A percentile compares a stretch with the other conserved stretches of the same genome.
These are phyloP conservation scores for Diplazon laetatorius DNA, from an alignment of 2,888 invertebrate species.

Conservation along the genomic window DNA sequence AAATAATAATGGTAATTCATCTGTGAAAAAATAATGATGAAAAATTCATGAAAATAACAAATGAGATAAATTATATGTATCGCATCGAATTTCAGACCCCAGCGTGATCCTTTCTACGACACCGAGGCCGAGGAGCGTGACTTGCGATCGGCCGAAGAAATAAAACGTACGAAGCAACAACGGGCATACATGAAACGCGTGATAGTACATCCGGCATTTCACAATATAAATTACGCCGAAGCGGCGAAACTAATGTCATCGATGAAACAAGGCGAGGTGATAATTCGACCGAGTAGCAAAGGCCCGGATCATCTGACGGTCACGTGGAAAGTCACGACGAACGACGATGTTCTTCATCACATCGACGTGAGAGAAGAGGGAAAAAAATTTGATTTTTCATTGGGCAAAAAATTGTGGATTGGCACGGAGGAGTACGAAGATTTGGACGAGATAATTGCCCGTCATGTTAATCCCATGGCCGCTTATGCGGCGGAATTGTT, in stretches of 20 bases:
- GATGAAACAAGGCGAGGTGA: slow-evolving; percentile 98
- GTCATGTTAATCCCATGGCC: slow-evolving; percentile 98
- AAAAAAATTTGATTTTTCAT: slow-evolving; percentile 97
- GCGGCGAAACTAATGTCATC: slow-evolving; percentile 95
- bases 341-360: slow-evolving; percentile 95
- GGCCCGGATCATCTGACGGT: slow-evolving; percentile 97
- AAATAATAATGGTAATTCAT: too few relatives aligned
- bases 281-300: slow-evolving; percentile 98
- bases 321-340: slow-evolving; percentile 96
- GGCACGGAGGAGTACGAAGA: slow-evolving; percentile 98
- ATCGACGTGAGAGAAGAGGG: slow-evolving; percentile 98
- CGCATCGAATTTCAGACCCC: slow-evolving; percentile 85
- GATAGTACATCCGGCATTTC: slow-evolving; percentile 98
- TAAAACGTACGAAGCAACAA: slow-evolving; percentile 91
- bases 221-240: slow-evolving; percentile 96
- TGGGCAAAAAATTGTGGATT: slow-evolving; percentile 94
- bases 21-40: neutral
- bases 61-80: neutral
- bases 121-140: slow-evolving; percentile 92
- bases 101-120: slow-evolving; percentile 96
- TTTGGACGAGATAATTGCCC: slow-evolving; percentile 98
- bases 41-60: neutral
- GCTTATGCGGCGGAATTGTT: slow-evolving; percentile 95
- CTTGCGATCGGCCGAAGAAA: slow-evolving; percentile 89
- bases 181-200: slow-evolving; percentile 97